These are phyloP conservation scores for Novumbra hubbsi DNA, from an alignment of 2,797 vertebrate species.

Conservation along the genomic window DNA sequence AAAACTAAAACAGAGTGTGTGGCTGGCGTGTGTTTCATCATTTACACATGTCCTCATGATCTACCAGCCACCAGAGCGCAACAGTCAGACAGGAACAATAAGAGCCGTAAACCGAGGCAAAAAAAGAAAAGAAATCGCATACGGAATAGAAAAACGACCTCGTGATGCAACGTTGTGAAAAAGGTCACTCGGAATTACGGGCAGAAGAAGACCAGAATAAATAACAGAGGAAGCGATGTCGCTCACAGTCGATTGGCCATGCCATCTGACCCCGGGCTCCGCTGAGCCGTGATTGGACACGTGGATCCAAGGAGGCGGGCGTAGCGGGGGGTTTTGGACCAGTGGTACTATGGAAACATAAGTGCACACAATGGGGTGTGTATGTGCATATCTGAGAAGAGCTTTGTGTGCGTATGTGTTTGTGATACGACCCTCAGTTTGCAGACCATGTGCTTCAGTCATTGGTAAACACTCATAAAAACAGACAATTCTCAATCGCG, in stretches of 20 bases:
- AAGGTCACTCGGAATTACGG: conserved; percentile 42
- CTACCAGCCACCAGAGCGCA: conserved; percentile 47
- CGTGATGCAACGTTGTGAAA: conserved; percentile 9
- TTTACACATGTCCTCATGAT: conserved; percentile 52
- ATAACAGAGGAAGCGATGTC: conserved; percentile 58
- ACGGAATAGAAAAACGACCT: conserved; percentile 14
- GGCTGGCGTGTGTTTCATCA: conserved; percentile 43
- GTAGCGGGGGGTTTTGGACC: conserved; percentile 17
- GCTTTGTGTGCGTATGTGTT: conserved; percentile 3
- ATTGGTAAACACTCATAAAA: conserved; percentile 47
- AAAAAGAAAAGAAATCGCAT: conserved; percentile 37
- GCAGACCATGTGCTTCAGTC: conserved; percentile 49
- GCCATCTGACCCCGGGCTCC: conserved; percentile 51
- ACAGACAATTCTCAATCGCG: conserved; percentile 49
- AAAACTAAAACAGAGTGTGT: conserved; percentile 71
- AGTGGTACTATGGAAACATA: conserved; percentile 14
- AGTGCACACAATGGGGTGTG: conserved; percentile 26
- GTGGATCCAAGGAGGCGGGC: conserved; percentile 29
- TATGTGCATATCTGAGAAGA: conserved; percentile 28
- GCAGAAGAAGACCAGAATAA: conserved; percentile 58
- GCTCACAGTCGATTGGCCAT: conserved; percentile 39
- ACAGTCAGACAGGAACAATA: conserved; percentile 46
- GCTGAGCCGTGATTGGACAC: conserved; percentile 24
- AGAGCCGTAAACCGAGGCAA: conserved; percentile 51
- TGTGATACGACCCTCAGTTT: conserved; percentile 19